Percentiles rank a stretch among this genome's conserved stretches.
These are phyloP conservation scores for Cydia strobilella DNA, from an alignment of 1,140 invertebrate species.

Conservation along the genomic window DNA sequence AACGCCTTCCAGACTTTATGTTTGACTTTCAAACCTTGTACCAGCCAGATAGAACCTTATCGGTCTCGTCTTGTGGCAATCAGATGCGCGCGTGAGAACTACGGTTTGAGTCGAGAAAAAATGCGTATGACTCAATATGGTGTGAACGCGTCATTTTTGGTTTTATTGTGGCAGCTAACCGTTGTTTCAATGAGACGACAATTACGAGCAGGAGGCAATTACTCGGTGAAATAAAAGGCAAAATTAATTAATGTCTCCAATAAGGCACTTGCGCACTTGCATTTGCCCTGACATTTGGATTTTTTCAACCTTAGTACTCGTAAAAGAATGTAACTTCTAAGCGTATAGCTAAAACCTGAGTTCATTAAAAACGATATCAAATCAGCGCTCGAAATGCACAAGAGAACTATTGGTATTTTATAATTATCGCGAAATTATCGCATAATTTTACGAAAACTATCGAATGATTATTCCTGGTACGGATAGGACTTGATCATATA, in stretches of 20 bases:
- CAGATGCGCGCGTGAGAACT: slow-evolving; percentile 66
- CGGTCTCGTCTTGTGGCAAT: slow-evolving; percentile 57
- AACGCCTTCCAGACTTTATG: too few species aligned
- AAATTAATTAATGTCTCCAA: neutral
- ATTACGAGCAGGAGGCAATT: neutral
- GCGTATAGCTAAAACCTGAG: too few species aligned
- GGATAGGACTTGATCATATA: too few species aligned
- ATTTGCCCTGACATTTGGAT: neutral
- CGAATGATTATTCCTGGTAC: too few species aligned
- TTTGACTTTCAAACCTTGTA: neutral
- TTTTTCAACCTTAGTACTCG: neutral
- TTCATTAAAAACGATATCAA: too few species aligned
- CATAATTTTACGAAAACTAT: too few species aligned
- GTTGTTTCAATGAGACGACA: slow-evolving; percentile 21
- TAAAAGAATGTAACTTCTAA: too few species aligned
- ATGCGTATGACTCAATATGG: slow-evolving; percentile 53
- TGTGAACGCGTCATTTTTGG: slow-evolving; percentile 48
- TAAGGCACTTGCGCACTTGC: neutral
- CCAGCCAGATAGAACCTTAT: slow-evolving; percentile 38
- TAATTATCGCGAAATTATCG: too few species aligned
- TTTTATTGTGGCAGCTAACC: slow-evolving; percentile 11
- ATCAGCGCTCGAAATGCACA: too few species aligned
- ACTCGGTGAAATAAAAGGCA: slow-evolving; percentile 2
- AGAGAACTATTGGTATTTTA: too few species aligned
- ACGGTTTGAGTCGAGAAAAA: slow-evolving; percentile 52